Conservation (phyloP, 2,888 invertebrate species). For the Hemithea aestivaria region DNA sequence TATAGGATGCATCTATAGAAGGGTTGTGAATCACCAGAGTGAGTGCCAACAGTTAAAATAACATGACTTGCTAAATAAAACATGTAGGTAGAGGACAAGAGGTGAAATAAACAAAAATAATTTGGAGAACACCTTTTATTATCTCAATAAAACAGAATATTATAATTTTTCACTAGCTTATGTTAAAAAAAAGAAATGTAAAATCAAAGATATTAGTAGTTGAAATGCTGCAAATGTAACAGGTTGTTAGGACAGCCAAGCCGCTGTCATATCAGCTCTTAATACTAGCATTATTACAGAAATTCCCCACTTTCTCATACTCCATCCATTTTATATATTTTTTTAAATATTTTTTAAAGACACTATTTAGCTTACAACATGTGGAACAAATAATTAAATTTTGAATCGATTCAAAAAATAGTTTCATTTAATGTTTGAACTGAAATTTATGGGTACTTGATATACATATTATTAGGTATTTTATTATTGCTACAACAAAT, state of each 20-base stretch:
- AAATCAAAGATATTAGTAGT: slow-evolving; percentile 59
- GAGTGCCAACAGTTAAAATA: slow-evolving; percentile 58
- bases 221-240: slow-evolving; percentile 47
- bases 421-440: slow-evolving; percentile 60
- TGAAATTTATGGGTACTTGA: slow-evolving; percentile 68
- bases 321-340: slow-evolving; percentile 32
- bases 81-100: slow-evolving; percentile 37
- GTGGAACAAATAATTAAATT: slow-evolving; percentile 52
- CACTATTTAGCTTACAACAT: slow-evolving; percentile 46
- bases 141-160: slow-evolving; percentile 75
- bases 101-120: slow-evolving; percentile 54
- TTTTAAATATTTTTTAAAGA: slow-evolving; percentile 36
- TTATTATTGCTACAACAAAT: slow-evolving; percentile 71
- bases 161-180: slow-evolving; percentile 75
- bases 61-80: slow-evolving; percentile 57
- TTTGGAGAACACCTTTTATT: slow-evolving; percentile 71
- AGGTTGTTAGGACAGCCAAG: slow-evolving; percentile 25
- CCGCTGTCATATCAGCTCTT: slow-evolving; percentile 3
- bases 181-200: slow-evolving; percentile 59
- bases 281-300: slow-evolving; percentile 33
- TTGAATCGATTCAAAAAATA: slow-evolving; percentile 66
- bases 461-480: slow-evolving; percentile 60
- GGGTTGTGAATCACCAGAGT: slow-evolving; percentile 29
- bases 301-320: slow-evolving; percentile 41
- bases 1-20: slow-evolving; percentile 11